Conservation (phyloP, 2,113 vertebrate genomes). For the Casuarius casuarius region DNA sequence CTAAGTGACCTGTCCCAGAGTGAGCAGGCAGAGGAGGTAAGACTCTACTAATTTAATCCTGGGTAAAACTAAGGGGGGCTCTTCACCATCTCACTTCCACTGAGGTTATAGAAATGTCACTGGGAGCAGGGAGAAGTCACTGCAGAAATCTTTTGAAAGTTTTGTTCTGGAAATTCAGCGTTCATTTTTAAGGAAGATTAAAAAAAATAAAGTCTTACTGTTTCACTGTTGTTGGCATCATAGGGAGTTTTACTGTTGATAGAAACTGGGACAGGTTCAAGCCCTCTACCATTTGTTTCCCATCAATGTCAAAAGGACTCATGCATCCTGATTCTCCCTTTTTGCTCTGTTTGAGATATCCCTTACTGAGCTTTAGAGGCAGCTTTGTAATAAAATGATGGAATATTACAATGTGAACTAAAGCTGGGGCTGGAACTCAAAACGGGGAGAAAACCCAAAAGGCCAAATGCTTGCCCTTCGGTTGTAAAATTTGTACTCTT, state of each 20-base stretch:
- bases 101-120: background rate
- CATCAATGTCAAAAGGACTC: background rate
- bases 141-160: background rate
- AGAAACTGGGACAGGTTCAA: background rate
- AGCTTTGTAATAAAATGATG: slow-evolving; percentile 56
- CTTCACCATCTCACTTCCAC: background rate
- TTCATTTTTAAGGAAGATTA: background rate
- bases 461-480: slow-evolving; percentile 52
- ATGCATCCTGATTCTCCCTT: background rate
- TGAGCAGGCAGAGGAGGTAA: background rate
- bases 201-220: background rate
- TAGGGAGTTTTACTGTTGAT: background rate
- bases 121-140: background rate
- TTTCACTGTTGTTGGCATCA: background rate
- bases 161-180: background rate
- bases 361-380: slow-evolving; percentile 35
- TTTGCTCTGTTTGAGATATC: slow-evolving; percentile 16
- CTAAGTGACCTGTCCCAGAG: background rate
- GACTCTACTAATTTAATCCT: background rate
- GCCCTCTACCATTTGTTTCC: slow-evolving; percentile 28
- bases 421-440: slow-evolving; percentile 68
- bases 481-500: slow-evolving; percentile 73
- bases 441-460: slow-evolving; percentile 55
- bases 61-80: background rate
- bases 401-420: slow-evolving; percentile 65